Evolutionary conservation across 2,888 invertebrate genomes (phyloP), one percentile per base, ranked within the genome.

Genomic region (Drosophila subquinaria): DNA sequence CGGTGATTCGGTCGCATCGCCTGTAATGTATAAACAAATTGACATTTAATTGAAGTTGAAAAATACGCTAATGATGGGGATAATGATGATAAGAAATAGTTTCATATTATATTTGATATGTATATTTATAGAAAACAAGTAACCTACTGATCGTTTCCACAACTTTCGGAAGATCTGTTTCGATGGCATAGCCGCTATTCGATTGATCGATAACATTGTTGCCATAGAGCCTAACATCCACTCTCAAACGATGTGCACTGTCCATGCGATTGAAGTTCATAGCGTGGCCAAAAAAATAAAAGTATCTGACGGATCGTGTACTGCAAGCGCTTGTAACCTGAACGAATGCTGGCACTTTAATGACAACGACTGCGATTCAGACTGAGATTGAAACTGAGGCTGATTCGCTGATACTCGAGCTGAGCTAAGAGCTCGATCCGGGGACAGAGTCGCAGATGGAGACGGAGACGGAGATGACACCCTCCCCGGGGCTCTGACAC

Each of bases 191-290:
- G 11, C n/a, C 51, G 33, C 30, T 63, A 20, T 36, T 38, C 9
- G 23, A 27, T 8, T 45, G 30, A 10, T 78, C 63, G 64, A 71
- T 65, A 36, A 80, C 43, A 51, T 60, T 50, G 20, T 53, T 57
- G 3, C 88, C 89, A 62, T 82, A 89, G 4, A 89, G 77, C 40
- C 76, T 75, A 1, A 68, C 61, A 60, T 90, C 90, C 15, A 78
- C 79, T 20, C 67, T 53, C 10, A 89, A 52, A 27, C 90, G 84
- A 53, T 83, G 81, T 27, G 79, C 70, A 33, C 80, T 90, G 33
- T 90, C 86, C 79, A 81, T 79, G 50, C 88, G 86, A 83, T 90
- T 86, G 33, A 90, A 90, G 77, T 90, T 82, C 90, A 90, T 90
- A 45, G 48, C 38, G 36, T 53, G 56, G 38, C 27, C 35, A 20